A percentile compares a stretch with the other conserved stretches of the same genome.
Conservation (phyloP, 2,797 vertebrate species). For the Pangasius mekongensis region DNA sequence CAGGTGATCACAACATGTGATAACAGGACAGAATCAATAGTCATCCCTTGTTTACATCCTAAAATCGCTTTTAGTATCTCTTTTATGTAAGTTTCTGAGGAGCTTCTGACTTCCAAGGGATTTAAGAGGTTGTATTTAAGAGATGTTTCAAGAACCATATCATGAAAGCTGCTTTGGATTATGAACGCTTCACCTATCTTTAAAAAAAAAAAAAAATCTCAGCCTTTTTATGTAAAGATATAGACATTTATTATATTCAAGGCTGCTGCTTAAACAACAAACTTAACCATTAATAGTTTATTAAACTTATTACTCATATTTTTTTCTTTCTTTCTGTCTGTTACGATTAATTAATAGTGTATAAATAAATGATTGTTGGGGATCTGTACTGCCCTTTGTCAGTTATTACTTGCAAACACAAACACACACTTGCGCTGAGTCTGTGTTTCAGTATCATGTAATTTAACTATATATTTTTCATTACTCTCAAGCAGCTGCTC, state of each 20-base stretch:
- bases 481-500: background rate
- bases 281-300: slow-evolving; percentile 37
- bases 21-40: slow-evolving; percentile 72
- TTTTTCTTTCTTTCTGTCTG: slow-evolving; percentile 11
- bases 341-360: slow-evolving; percentile 47
- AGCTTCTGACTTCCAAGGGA: slow-evolving; percentile 74
- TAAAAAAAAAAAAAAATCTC: slow-evolving; percentile 62
- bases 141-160: slow-evolving; percentile 72
- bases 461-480: background rate
- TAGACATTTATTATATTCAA: slow-evolving; percentile 73
- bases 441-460: background rate
- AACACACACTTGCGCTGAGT: background rate
- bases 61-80: slow-evolving; percentile 72
- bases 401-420: background rate
- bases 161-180: slow-evolving; percentile 70
- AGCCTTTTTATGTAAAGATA: slow-evolving; percentile 68
- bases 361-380: slow-evolving; percentile 33
- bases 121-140: slow-evolving; percentile 78
- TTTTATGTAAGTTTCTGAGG: slow-evolving; percentile 78
- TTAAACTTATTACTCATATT: slow-evolving; percentile 4
- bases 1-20: slow-evolving; percentile 74
- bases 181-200: slow-evolving; percentile 73
- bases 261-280: slow-evolving; percentile 61
- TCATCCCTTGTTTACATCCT: slow-evolving; percentile 73
- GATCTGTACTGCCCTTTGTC: slow-evolving; percentile 14